phyloP scores from a whole-genome alignment of 2,113 vertebrate species.

The Dasyurus viverrinus region DNA sequence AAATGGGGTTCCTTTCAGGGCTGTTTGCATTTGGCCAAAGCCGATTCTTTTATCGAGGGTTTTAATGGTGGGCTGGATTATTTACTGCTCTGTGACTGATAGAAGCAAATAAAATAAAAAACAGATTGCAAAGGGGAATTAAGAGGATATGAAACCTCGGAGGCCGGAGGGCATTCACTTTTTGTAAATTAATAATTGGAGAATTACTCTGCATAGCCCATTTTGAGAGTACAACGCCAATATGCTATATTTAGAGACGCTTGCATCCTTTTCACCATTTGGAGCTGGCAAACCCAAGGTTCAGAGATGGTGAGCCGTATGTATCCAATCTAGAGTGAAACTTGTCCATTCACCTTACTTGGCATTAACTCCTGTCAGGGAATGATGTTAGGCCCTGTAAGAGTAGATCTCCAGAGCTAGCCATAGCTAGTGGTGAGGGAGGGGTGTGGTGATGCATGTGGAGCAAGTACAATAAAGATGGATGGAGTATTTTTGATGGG shows the following conservation, averaged over 20 bases:
- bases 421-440: constrained; percentile 40
- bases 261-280: background rate
- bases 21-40: constrained; percentile 71
- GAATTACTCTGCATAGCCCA: constrained; percentile 54
- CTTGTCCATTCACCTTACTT: constrained; percentile 45
- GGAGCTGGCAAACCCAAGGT: constrained; percentile 34
- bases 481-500: constrained; percentile 51
- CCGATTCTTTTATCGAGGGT: constrained; percentile 72
- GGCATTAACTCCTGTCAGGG: constrained; percentile 43
- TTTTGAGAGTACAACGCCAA: constrained; percentile 48
- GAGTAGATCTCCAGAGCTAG: constrained; percentile 29
- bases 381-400: constrained; percentile 46
- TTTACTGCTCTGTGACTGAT: constrained; percentile 43
- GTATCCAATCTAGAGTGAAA: constrained; percentile 39
- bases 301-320: constrained; percentile 54
- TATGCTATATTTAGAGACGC: constrained; percentile 54
- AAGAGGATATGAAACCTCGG: constrained; percentile 60
- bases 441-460: constrained; percentile 49
- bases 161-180: constrained; percentile 30
- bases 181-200: constrained; percentile 66
- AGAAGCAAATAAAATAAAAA: constrained; percentile 47
- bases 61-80: constrained; percentile 50
- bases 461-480: constrained; percentile 43
- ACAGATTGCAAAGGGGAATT: constrained; percentile 53
- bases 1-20: constrained; percentile 66